Conservation (phyloP, 2,113 vertebrate genomes). For the Tursiops truncatus region DNA sequence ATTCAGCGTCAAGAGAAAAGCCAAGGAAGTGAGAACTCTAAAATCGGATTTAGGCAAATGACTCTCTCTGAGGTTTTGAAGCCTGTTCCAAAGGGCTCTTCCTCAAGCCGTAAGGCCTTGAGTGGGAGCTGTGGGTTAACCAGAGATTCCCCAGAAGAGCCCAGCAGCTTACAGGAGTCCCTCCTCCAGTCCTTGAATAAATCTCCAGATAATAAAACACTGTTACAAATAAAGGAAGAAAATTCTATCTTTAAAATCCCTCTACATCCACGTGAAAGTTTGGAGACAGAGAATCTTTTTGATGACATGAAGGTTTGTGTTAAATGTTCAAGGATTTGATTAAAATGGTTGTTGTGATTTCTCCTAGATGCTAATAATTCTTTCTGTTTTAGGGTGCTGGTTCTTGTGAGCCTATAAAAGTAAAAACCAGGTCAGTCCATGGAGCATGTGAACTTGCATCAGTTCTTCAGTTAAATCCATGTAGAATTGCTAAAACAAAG, state of each 20-base stretch:
- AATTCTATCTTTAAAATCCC: conserved; percentile 78
- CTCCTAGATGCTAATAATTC: conserved; percentile 71
- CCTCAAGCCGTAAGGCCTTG: conserved; percentile 60
- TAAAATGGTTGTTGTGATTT: conserved; percentile 57
- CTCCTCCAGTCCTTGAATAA: conserved; percentile 63
- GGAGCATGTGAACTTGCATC: conserved; percentile 86
- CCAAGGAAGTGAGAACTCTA: conserved; percentile 77
- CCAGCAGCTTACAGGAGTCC: conserved; percentile 71
- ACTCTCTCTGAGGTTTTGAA: conserved; percentile 82
- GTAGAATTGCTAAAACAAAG: conserved; percentile 81
- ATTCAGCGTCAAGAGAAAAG: conserved; percentile 80
- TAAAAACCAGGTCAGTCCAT: conserved; percentile 79
- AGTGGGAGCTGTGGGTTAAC: conserved; percentile 62
- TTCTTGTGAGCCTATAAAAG: conserved; percentile 81
- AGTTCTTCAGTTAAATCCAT: conserved; percentile 90
- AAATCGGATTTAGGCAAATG: conserved; percentile 81
- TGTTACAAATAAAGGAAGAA: conserved; percentile 81
- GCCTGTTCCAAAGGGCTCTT: conserved; percentile 70
- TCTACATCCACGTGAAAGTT: conserved; percentile 57
- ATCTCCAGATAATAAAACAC: conserved; percentile 75
- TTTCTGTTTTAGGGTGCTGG: conserved; percentile 81
- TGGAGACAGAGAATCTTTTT: conserved; percentile 79
- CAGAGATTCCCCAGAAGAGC: conserved; percentile 75
- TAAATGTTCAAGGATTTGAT: conserved; percentile 1
- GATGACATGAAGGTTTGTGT: conserved; percentile 81